phyloP scores from a whole-genome alignment of 2,113 vertebrate genomes.

The Eptesicus fuscus region DNA sequence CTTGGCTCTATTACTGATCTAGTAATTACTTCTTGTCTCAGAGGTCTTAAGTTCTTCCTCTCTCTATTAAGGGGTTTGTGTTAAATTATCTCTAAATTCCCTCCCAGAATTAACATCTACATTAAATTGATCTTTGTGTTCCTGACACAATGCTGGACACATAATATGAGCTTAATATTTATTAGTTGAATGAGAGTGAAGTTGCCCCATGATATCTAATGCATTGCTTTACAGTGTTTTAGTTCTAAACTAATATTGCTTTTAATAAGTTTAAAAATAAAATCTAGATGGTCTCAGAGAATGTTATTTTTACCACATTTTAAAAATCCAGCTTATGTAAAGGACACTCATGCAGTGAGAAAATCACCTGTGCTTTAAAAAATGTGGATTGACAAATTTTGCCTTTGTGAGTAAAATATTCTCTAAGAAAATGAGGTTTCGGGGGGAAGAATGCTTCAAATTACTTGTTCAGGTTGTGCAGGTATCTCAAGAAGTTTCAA shows the following conservation, averaged over 20 bases:
- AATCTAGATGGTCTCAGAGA: background rate
- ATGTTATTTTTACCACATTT: background rate
- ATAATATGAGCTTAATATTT: constrained; percentile 36
- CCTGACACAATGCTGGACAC: background rate
- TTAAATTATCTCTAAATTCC: constrained; percentile 28
- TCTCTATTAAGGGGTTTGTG: background rate
- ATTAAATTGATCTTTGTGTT: constrained; percentile 42
- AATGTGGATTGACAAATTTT: background rate
- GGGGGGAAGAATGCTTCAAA: background rate
- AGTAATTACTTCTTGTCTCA: constrained; percentile 2
- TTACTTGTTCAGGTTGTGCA: background rate
- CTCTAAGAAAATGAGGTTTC: background rate
- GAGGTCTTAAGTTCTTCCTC: constrained; percentile 17
- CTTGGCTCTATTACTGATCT: constrained; percentile 6
- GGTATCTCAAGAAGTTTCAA: background rate
- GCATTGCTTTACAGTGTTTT: constrained; percentile 9
- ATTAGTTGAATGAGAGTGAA: constrained; percentile 16
- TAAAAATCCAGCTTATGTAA: background rate
- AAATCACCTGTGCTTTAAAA: background rate
- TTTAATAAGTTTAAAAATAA: constrained; percentile 48
- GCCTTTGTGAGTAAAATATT: background rate
- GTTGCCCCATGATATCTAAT: background rate
- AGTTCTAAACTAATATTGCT: constrained; percentile 28
- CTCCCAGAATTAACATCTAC: background rate
- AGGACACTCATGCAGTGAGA: background rate